phyloP scores from a whole-genome alignment of 2,888 invertebrate species.

The Hanleya hanleyi region DNA sequence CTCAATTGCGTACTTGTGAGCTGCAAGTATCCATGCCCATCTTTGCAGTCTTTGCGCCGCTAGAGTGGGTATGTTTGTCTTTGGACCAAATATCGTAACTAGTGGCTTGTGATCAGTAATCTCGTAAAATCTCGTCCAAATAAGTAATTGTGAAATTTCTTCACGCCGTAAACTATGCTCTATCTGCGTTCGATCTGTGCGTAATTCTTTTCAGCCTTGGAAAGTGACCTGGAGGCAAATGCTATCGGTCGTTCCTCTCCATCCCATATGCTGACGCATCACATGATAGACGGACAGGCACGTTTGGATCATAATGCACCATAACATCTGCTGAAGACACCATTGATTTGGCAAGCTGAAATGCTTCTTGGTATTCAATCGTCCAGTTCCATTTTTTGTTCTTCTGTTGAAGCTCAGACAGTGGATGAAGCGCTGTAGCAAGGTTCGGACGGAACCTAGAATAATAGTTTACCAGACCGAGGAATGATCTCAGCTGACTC shows the following conservation, averaged over 20 bases:
- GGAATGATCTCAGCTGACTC: too few species aligned
- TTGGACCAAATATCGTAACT: too few species aligned
- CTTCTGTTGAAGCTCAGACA: conserved; percentile 22
- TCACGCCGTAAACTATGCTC: too few species aligned
- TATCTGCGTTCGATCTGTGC: too few species aligned
- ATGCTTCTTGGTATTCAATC: conserved; percentile 26
- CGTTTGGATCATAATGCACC: conserved; percentile 53
- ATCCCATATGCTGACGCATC: too few species aligned
- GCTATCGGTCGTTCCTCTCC: too few species aligned
- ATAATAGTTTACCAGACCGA: too few species aligned
- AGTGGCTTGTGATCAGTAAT: conserved; percentile 72
- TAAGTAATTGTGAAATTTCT: conserved; percentile 70
- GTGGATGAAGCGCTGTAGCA: conserved; percentile 4
- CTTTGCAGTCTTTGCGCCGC: conserved; percentile 61
- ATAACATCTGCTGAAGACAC: too few species aligned
- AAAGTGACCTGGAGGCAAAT: too few species aligned
- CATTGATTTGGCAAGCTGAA: too few species aligned
- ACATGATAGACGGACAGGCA: conserved; percentile 61
- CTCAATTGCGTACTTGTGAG: conserved; percentile 64
- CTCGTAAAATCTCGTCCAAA: conserved; percentile 70
- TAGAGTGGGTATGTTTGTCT: too few species aligned
- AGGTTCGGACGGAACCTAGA: conserved; percentile 7
- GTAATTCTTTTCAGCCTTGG: too few species aligned
- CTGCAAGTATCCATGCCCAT: conserved; percentile 57
- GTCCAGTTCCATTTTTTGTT: conserved; percentile 30